These are phyloP conservation scores for Dysidea cf. avara DNA, from an alignment of 37 sponge, comb jelly and placozoan species.

Conservation along the genomic window DNA sequence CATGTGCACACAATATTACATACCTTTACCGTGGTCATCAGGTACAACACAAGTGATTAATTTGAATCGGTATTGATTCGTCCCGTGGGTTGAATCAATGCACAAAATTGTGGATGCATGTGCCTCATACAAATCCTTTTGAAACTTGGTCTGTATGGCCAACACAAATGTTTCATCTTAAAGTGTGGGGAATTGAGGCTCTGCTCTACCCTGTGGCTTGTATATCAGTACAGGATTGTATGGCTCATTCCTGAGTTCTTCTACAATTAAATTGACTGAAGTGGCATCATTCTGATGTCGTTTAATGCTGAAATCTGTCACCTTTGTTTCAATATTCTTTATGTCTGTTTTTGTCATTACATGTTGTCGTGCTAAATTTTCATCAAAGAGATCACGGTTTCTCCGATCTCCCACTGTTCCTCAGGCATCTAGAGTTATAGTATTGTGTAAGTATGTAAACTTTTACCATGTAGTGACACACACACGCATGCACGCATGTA, in stretches of 20 bases:
- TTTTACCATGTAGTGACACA: too few relatives aligned
- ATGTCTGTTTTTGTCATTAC: too few relatives aligned
- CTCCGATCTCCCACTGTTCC: too few relatives aligned
- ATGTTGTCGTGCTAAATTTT: too few relatives aligned
- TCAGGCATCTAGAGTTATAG: too few relatives aligned
- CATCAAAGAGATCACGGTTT: too few relatives aligned
- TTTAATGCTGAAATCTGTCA: background rate
- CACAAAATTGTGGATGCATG: constrained; percentile 14
- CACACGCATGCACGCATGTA: too few relatives aligned
- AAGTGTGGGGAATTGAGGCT: background rate
- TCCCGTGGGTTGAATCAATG: constrained; percentile 18
- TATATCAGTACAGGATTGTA: background rate
- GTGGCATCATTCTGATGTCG: constrained; percentile 27
- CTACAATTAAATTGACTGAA: background rate
- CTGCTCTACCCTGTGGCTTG: background rate
- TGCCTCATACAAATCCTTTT: constrained; percentile 4
- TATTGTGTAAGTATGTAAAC: too few relatives aligned
- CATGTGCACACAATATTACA: too few relatives aligned
- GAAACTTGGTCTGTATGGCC: too few relatives aligned
- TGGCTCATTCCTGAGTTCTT: background rate
- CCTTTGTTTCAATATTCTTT: constrained; percentile 8
- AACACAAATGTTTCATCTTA: background rate
- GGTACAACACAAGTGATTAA: constrained; percentile 8
- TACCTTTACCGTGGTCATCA: constrained; percentile 24
- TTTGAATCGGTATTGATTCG: constrained; percentile 17